Base-by-base conservation (phyloP, 2,797 vertebrate genomes). In the Craterocephalus amniculus region DNA sequence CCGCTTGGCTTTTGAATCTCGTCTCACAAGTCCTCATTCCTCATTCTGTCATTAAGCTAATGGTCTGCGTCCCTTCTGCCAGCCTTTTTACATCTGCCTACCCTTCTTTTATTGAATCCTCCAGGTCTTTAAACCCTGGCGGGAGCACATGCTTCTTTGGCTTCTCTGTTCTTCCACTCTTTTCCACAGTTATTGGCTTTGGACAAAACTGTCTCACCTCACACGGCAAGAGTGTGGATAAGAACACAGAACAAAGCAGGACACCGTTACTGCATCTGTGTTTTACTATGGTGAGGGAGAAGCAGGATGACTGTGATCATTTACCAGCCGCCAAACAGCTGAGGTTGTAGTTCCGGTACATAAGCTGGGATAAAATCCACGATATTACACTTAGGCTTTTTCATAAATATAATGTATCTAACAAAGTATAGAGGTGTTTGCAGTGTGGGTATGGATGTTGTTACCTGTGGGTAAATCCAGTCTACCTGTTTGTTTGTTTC, bases 41-140 rank as follows among this genome's bases (percentile, higher is more conserved):
- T 96, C 95, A 95, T 95, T 87, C 94, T 97, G 95, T 96, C 93
- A 80, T 93, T 95, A 94, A 90, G 89, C 93, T 96, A 96, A 96
- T 96, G 95, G 90, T 83, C 89, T 94, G 94, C 94, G 89, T 95
- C 95, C 92, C 89, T 86, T 84, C 91, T 93, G 91, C 92, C 91
- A 92, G 88, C 74, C 84, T 93, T 80, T 93, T 81, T 90, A 95
- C 94, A 93, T 85, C 94, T 90, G 83, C 91, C 74, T 78, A 16
- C 88, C 86, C 87, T 75, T 91, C 80, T 93, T 94, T 87, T 78
- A 87, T 91, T 87, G 92, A 92, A 92, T 92, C 92, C 83, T 67
- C 85, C 87, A 88, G 90, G 87, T 93, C 80, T 77, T 88, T 90
- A 90, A 91, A 75, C 90, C 87, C 83, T 90, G 91, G 91, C 85